Evolutionary conservation across 2,888 invertebrate genomes (phyloP).

Genomic region (Nowickia ferox): DNA sequence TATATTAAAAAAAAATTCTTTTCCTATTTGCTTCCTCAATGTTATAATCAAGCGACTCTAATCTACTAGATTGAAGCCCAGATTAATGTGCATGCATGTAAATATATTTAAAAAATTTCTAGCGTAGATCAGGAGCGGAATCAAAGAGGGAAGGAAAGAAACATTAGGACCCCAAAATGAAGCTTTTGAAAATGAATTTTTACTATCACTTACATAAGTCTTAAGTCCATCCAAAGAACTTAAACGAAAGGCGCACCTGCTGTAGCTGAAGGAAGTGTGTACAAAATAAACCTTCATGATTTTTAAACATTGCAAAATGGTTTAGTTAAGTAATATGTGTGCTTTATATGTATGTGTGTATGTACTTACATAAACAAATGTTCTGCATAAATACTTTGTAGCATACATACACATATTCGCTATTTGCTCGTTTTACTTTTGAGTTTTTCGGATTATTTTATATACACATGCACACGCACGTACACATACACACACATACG

Average conservation of each 20-base stretch:
- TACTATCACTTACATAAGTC: too few species aligned
- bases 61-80: neutral
- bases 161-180: too few species aligned
- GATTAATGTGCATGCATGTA: neutral
- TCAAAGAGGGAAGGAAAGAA: too few species aligned
- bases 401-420: neutral
- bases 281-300: slow-evolving; percentile 34
- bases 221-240: neutral
- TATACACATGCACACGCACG: neutral
- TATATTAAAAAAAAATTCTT: neutral
- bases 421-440: slow-evolving; percentile 4
- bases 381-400: neutral
- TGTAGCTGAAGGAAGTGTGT: slow-evolving; percentile 1
- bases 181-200: too few species aligned
- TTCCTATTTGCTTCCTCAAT: neutral
- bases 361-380: neutral
- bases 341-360: neutral
- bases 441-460: neutral
- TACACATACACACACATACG: neutral
- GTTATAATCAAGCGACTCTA: neutral
- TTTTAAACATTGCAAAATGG: slow-evolving; percentile 13
- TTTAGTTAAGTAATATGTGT: slow-evolving; percentile 20
- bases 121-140: too few species aligned
- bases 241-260: neutral
- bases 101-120: neutral